Evolutionary conservation across 1,140 invertebrate species (phyloP).

Genomic region (Atopsyche davidsoni): DNA sequence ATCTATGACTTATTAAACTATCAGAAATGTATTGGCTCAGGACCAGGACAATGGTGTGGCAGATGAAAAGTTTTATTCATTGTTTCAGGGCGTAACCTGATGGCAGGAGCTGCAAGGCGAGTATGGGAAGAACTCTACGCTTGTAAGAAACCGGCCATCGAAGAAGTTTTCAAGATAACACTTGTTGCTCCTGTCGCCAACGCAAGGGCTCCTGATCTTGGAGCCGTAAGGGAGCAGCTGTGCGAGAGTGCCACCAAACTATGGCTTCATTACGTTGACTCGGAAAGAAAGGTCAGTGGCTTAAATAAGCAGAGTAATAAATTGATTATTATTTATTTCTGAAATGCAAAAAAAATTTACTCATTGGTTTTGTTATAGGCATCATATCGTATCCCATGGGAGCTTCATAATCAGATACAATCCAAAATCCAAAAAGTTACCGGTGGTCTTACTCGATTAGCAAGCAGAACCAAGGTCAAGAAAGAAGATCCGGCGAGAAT

Average conservation of each 20-base stretch:
- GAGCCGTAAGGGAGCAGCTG: constrained; percentile 72
- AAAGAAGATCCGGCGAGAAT: constrained; percentile 55
- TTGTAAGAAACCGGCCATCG: constrained; percentile 91
- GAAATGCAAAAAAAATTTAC: not conserved
- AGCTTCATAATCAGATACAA: constrained; percentile 91
- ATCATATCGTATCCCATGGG: constrained; percentile 77
- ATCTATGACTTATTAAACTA: too few relatives aligned
- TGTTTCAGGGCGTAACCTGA: constrained; percentile 68
- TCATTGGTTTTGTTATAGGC: constrained; percentile 41
- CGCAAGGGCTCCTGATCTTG: constrained; percentile 74
- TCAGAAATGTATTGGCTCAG: too few relatives aligned
- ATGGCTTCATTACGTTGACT: constrained; percentile 88
- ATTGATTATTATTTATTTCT: not conserved
- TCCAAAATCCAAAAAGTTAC: constrained; percentile 95
- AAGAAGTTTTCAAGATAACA: constrained; percentile 87
- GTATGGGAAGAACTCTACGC: constrained; percentile 98
- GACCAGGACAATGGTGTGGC: too few relatives aligned
- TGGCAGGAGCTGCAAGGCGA: constrained; percentile 81
- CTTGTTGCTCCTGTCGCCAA: constrained; percentile 61
- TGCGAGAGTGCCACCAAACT: constrained; percentile 78
- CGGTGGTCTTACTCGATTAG: constrained; percentile 81
- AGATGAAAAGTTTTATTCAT: too few relatives aligned
- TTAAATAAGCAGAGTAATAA: not conserved
- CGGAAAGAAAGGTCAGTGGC: constrained; percentile 66
- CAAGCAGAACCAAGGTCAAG: constrained; percentile 79